Evolutionary conservation across 1,140 invertebrate species (phyloP).

Genomic region (Penaeus vannamei): DNA sequence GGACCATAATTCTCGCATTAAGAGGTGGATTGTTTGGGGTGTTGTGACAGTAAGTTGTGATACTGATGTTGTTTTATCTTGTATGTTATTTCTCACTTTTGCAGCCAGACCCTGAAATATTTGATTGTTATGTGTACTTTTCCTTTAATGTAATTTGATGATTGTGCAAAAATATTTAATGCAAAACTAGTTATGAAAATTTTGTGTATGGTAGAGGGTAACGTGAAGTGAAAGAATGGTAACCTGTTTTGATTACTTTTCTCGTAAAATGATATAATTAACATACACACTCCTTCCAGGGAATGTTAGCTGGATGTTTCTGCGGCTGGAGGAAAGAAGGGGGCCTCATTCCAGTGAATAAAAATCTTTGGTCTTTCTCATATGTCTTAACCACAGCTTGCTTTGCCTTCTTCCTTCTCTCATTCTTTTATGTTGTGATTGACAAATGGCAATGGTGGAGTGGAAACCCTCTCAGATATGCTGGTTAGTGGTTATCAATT

Average conservation of each 20-base stretch:
- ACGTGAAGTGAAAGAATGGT: too few relatives aligned
- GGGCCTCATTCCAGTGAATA: slow-evolving; percentile 77
- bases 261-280: too few relatives aligned
- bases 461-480: slow-evolving; percentile 75
- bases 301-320: slow-evolving; percentile 72
- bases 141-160: too few relatives aligned
- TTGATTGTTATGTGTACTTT: neutral
- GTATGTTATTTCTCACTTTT: neutral
- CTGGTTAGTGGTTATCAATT: slow-evolving; percentile 68
- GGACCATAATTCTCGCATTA: slow-evolving; percentile 62
- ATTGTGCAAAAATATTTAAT: too few relatives aligned
- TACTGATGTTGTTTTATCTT: neutral
- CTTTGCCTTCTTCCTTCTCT: slow-evolving; percentile 74
- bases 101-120: neutral
- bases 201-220: too few relatives aligned
- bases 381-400: slow-evolving; percentile 74
- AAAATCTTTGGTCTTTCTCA: slow-evolving; percentile 78
- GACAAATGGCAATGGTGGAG: slow-evolving; percentile 75
- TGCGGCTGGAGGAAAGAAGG: slow-evolving; percentile 73
- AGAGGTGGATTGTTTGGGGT: slow-evolving; percentile 73
- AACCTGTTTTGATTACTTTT: neutral
- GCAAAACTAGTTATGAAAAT: too few relatives aligned
- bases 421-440: slow-evolving; percentile 74
- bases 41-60: slow-evolving; percentile 18
- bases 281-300: slow-evolving; percentile 1